Base-by-base conservation (phyloP, 2,888 invertebrate genomes). In the Germaria angustata region DNA sequence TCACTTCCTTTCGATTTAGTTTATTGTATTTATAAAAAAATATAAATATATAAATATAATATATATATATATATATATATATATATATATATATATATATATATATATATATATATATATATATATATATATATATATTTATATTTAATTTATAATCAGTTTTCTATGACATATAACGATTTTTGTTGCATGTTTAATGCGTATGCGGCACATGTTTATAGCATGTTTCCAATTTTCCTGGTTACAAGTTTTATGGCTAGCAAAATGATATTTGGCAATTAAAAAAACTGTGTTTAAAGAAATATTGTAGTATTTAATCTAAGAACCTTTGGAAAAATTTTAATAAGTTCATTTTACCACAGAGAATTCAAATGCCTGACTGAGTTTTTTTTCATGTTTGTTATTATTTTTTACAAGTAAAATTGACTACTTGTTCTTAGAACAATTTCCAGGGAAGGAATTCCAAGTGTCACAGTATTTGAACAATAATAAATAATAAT, bases 331-430 rank as follows among this genome's bases (percentile, higher is more conserved):
- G 32, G 22, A n/a, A 15, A 57, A 66, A 57, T 75, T n/a, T 41
- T 51, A 77, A 77, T 51, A 77, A 59, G 76, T 77, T 77, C 59
- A 68, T 22, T 77, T 77, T 51, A 32, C 66, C 22, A 49, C 39
- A 13, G 68, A 68, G 68, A 68, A 77, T 61, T 68, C 59, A 77
- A 77, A 61, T 61, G 59, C 68, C 61, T 77, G 59, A 68, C 15
- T 68, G 36, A 41, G 65, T 76, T 76, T 68, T 76, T 68, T 51
- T 66, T 49, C 28, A 32, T 28, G n/a, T 59, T 75, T 41, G 32
- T 55, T 44, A 11, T 15, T 44, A 17, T 32, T 53, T 44, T 34
- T 53, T 7, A 34, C 8, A n/a, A 17, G 15, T 46, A 20, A 49
- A 28, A 51, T 24, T 44, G 20, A 7, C 13, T n/a, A 53, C 5